Evolutionary conservation across 2,113 vertebrate genomes (phyloP), one percentile per base, ranked within the genome.

Genomic region (Gallinago undulata): DNA sequence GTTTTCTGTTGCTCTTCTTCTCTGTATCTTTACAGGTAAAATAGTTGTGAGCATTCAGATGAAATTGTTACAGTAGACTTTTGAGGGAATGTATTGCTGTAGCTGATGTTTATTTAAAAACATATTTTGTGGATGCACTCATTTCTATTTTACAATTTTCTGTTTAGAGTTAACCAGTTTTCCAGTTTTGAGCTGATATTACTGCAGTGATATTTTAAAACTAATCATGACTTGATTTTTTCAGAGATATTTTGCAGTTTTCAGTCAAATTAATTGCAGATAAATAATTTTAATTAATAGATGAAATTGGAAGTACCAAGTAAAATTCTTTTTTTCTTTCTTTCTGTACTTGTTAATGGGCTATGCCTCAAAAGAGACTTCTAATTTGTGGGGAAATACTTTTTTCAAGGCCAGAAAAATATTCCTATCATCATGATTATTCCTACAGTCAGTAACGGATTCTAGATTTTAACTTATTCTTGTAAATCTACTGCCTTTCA

Each of bases 401-500:
- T 81, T n/a, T 96, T 94, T 89, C 60, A 77, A 70, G 89, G 93
- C 77, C 92, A 76, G 68, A 90, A 96, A 74, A 72, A 94, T 59
- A 87, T 95, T 92, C 9, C 5, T 56, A 15, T 90, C 4, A 27
- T 82, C 16, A 27, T 59, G 43, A 60, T 82, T 82, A 63, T 93
- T 87, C 59, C 79, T 75, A 47, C 88, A 3, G 28, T 95, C 6
- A 13, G 19, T 48, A 92, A 89, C 16, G 8, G 63, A 83, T 85
- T 87, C 59, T 69, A 76, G 59, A 13, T 92, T 90, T 91, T 97
- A 87, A 89, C 33, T 84, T 94, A 86, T 24, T 45, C 56, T 84
- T 72, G 13, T 81, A 80, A 94, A 95, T 97, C 70, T 96, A 30
- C 62, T 95, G 57, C 48, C 94, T 84, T 94, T 96, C 89, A 97